These are phyloP conservation scores for Tauraco hartlaubi DNA, from an alignment of 2,797 vertebrate genomes.

Conservation along the genomic window DNA sequence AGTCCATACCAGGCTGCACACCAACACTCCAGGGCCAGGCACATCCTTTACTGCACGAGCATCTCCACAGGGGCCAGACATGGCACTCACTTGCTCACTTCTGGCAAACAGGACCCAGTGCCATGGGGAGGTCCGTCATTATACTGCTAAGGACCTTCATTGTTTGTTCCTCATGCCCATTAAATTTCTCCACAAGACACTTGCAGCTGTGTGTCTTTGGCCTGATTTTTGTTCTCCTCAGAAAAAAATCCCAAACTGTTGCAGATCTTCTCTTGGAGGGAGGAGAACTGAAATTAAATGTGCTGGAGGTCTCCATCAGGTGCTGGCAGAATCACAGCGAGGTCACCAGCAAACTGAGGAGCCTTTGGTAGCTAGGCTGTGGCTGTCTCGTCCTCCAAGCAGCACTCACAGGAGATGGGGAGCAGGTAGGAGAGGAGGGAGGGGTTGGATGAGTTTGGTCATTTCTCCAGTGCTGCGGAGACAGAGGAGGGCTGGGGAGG, in stretches of 20 bases:
- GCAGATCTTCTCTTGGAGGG: neutral
- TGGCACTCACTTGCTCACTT: neutral
- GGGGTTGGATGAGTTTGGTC: neutral
- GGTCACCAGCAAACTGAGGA: neutral
- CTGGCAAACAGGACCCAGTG: fast-evolving
- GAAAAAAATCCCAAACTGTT: neutral
- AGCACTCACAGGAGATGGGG: neutral
- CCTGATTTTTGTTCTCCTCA: neutral
- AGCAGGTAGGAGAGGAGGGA: neutral
- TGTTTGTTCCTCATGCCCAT: neutral
- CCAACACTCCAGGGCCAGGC: neutral
- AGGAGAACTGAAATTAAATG: neutral
- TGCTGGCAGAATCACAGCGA: neutral
- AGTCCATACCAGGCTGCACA: neutral
- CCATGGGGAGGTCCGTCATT: fast-evolving
- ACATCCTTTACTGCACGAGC: neutral
- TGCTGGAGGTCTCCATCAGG: neutral
- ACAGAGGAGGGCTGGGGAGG: neutral
- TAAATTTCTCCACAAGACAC: neutral
- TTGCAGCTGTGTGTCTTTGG: neutral
- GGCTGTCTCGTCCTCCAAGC: neutral
- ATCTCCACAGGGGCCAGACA: neutral
- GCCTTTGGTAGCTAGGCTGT: neutral
- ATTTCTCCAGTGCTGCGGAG: neutral
- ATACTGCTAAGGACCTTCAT: neutral